Evolutionary conservation across 2,888 invertebrate genomes (phyloP).

Genomic region (Heliconius cydno): DNA sequence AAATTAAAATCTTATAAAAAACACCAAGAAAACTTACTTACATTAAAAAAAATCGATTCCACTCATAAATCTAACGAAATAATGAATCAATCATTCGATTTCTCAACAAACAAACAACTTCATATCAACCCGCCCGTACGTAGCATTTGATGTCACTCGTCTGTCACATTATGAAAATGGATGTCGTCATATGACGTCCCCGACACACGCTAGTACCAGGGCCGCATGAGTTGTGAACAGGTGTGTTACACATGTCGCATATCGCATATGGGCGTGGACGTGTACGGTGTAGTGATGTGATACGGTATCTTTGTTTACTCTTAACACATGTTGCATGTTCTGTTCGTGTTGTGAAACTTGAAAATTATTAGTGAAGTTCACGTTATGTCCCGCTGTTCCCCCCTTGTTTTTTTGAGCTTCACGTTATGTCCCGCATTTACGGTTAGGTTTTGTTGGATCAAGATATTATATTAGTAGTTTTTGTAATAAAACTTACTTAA

Average conservation of each 20-base stretch:
- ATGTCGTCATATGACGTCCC: conserved; percentile 68
- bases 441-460: background rate
- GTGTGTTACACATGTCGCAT: conserved; percentile 43
- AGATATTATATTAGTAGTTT: background rate
- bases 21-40: too few species aligned
- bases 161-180: conserved; percentile 56
- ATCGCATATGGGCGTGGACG: conserved; percentile 44
- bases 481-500: too few species aligned
- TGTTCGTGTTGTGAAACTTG: conserved; percentile 4
- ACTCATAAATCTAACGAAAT: background rate
- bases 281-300: background rate
- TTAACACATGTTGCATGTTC: background rate
- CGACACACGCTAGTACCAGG: conserved; percentile 67
- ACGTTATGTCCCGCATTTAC: background rate
- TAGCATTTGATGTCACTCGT: conserved; percentile 22
- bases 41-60: background rate
- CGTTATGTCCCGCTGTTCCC: too few species aligned
- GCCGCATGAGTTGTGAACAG: conserved; percentile 51
- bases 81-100: background rate
- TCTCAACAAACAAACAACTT: background rate
- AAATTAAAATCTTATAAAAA: too few species aligned
- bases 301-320: background rate
- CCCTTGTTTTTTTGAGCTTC: background rate
- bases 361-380: background rate
- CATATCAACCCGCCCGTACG: background rate